Evolutionary conservation across 2,888 invertebrate genomes (phyloP).

Genomic region (Coenonympha glycerion): DNA sequence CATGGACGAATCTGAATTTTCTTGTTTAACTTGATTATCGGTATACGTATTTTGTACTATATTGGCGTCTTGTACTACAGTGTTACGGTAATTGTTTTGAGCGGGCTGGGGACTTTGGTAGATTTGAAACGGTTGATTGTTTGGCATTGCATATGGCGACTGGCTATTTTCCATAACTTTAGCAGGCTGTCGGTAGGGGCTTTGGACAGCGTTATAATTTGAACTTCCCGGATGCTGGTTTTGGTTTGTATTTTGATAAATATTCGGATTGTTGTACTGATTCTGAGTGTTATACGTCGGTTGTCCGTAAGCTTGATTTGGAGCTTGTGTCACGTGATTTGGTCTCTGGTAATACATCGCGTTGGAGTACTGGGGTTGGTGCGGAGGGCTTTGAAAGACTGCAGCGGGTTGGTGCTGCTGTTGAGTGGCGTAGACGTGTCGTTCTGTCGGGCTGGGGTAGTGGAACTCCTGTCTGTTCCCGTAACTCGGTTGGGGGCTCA

Average conservation of each 20-base stretch:
- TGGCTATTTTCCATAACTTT: constrained; percentile 48
- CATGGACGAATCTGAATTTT: constrained; percentile 33
- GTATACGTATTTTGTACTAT: constrained; percentile 38
- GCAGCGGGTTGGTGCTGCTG: constrained; percentile 42
- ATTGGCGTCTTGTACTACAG: constrained; percentile 37
- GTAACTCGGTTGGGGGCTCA: constrained; percentile 63
- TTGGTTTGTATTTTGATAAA: constrained; percentile 43
- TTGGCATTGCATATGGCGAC: constrained; percentile 42
- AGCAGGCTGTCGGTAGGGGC: constrained; percentile 53
- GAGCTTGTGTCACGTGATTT: constrained; percentile 42
- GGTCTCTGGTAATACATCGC: constrained; percentile 61
- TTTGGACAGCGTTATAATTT: constrained; percentile 53
- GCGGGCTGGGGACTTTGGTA: constrained; percentile 62
- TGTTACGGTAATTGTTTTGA: constrained; percentile 48
- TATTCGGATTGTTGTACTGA: constrained; percentile 52
- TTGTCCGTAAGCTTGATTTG: constrained; percentile 51
- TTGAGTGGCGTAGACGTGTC: constrained; percentile 57
- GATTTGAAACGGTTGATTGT: constrained; percentile 56
- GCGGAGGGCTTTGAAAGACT: constrained; percentile 62
- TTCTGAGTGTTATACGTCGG: constrained; percentile 53
- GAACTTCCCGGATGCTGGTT: constrained; percentile 44
- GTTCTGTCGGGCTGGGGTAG: constrained; percentile 55
- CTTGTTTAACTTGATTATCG: constrained; percentile 46
- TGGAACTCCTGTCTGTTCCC: constrained; percentile 57
- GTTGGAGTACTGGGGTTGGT: constrained; percentile 62